Evolutionary conservation across 2,888 invertebrate species (phyloP).

Genomic region (Sinelater perroti): DNA sequence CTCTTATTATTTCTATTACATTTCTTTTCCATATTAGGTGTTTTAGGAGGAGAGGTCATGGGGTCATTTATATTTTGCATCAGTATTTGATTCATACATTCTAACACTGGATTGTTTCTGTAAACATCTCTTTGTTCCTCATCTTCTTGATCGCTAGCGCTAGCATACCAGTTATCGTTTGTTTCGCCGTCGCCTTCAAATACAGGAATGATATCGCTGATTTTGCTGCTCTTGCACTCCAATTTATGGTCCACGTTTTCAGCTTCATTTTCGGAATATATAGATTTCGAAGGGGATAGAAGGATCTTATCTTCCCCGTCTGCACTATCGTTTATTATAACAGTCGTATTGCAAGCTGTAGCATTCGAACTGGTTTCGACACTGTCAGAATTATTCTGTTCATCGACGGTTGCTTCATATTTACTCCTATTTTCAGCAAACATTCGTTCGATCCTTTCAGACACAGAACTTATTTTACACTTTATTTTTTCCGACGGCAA

Average conservation of each 20-base stretch:
- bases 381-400: slow-evolving; percentile 22
- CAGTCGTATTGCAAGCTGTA: slow-evolving; percentile 33
- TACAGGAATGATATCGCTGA: slow-evolving; percentile 62
- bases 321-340: slow-evolving; percentile 17
- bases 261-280: slow-evolving; percentile 4
- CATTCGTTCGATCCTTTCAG: slow-evolving; percentile 66
- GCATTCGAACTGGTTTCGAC: slow-evolving; percentile 28
- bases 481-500: slow-evolving; percentile 42
- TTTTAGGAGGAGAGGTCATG: slow-evolving; percentile 58
- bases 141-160: slow-evolving; percentile 81
- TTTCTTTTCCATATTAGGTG: slow-evolving; percentile 57
- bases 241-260: slow-evolving; percentile 1
- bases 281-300: neutral
- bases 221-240: slow-evolving; percentile 44
- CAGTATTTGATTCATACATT: slow-evolving; percentile 86
- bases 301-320: neutral
- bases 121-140: slow-evolving; percentile 74
- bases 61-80: slow-evolving; percentile 73
- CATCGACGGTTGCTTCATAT: slow-evolving; percentile 11
- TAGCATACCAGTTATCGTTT: slow-evolving; percentile 79
- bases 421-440: slow-evolving; percentile 47
- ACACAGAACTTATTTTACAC: slow-evolving; percentile 52
- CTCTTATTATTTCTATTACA: slow-evolving; percentile 51
- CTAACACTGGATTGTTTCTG: slow-evolving; percentile 83
- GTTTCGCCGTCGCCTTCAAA: slow-evolving; percentile 61